Evolutionary conservation across 2,888 invertebrate genomes (phyloP).

Genomic region (Aelia acuminata): DNA sequence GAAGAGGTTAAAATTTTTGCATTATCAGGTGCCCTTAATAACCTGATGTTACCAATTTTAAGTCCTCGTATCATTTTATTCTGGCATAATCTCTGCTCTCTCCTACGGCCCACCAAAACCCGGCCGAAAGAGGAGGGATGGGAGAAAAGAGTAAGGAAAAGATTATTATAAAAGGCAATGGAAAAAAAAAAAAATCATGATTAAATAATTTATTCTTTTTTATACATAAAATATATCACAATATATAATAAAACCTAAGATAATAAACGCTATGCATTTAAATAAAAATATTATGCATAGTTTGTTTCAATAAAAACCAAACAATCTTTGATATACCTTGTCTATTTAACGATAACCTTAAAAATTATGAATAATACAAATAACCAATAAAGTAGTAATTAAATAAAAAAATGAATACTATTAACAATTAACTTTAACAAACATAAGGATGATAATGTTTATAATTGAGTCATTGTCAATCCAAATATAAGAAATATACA

Average conservation of each 20-base stretch:
- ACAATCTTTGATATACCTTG: conserved; percentile 35
- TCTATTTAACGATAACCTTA: conserved; percentile 22
- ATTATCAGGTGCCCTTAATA: too few relatives aligned
- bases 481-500: neutral
- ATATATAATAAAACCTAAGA: conserved; percentile 43
- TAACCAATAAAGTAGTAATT: conserved; percentile 32
- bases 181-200: neutral
- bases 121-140: too few relatives aligned
- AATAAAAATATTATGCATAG: conserved; percentile 47
- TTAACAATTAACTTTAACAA: conserved; percentile 30
- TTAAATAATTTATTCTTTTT: conserved; percentile 55
- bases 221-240: conserved; percentile 55
- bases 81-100: too few relatives aligned
- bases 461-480: conserved; percentile 38
- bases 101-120: too few relatives aligned
- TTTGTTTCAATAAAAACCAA: neutral
- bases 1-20: too few relatives aligned
- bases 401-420: neutral
- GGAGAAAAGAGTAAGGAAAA: too few relatives aligned
- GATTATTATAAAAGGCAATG: neutral
- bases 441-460: neutral
- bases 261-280: conserved; percentile 32
- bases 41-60: too few relatives aligned
- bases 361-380: neutral
- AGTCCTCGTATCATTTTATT: too few relatives aligned